Evolutionary conservation across 1,140 invertebrate species (phyloP).

Genomic region (Drosophila watanabei): DNA sequence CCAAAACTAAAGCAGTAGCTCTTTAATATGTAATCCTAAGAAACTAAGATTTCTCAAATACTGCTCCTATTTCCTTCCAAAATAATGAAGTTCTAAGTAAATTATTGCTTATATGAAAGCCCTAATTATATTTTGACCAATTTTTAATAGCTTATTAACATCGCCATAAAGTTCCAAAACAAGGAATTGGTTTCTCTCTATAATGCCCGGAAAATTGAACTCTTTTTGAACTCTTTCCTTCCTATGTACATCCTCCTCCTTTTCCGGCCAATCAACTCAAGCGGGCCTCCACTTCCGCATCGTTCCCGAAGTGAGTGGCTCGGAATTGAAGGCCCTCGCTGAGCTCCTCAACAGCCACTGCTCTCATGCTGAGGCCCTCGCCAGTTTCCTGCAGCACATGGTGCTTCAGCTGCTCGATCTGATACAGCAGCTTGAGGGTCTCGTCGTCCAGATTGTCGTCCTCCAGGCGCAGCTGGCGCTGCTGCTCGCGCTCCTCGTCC

Average conservation of each 20-base stretch:
- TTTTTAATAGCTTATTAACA: background rate
- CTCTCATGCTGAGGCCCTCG: conserved; percentile 59
- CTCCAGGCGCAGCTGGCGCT: conserved; percentile 63
- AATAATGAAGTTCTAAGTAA: background rate
- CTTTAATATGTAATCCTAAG: conserved; percentile 45
- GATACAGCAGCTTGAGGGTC: conserved; percentile 75
- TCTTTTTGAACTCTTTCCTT: background rate
- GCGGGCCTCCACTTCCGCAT: conserved; percentile 46
- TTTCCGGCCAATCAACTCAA: conserved; percentile 48
- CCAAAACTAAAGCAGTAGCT: conserved; percentile 17
- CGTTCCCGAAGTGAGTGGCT: conserved; percentile 55
- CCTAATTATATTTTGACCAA: background rate
- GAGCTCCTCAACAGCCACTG: conserved; percentile 49
- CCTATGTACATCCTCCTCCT: background rate
- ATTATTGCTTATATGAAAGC: too few species aligned
- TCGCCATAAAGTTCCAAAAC: background rate
- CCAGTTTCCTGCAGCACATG: conserved; percentile 81
- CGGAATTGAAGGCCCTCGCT: conserved; percentile 56
- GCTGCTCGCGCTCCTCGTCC: conserved; percentile 79
- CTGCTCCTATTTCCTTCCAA: background rate
- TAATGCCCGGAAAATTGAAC: too few species aligned
- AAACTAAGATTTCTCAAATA: conserved; percentile 4
- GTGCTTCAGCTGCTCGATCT: conserved; percentile 84
- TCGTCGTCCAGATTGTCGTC: conserved; percentile 81
- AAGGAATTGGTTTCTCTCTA: background rate